phyloP scores from a whole-genome alignment of 2,888 invertebrate genomes.

The Eupithecia vulgata region DNA sequence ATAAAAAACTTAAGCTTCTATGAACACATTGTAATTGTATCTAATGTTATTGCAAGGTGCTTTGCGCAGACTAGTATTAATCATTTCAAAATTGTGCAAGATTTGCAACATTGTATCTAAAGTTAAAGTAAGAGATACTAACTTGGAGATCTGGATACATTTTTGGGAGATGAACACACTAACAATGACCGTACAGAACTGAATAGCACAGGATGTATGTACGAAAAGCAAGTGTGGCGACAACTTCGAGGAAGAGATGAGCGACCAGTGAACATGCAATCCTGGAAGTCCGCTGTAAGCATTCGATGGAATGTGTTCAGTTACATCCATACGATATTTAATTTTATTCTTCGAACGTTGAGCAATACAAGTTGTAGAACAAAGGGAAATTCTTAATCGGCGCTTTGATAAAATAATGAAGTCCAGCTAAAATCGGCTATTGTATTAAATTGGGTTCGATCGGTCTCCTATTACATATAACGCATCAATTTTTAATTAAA shows the following conservation, averaged over 20 bases:
- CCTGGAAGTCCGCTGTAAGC: conserved; percentile 75
- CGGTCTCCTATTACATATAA: background rate
- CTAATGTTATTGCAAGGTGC: conserved; percentile 54
- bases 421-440: conserved; percentile 1
- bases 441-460: background rate
- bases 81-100: background rate
- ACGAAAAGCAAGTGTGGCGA: conserved; percentile 37
- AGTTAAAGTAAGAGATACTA: conserved; percentile 43
- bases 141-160: conserved; percentile 48
- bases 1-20: conserved; percentile 62
- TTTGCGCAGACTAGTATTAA: conserved; percentile 33
- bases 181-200: conserved; percentile 32
- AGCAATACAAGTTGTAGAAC: conserved; percentile 60
- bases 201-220: conserved; percentile 23
- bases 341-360: conserved; percentile 67
- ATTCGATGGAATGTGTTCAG: conserved; percentile 70
- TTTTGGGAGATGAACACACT: conserved; percentile 43
- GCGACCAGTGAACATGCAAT: conserved; percentile 57
- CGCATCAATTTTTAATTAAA: background rate
- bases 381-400: conserved; percentile 52
- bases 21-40: conserved; percentile 55
- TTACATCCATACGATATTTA: conserved; percentile 55
- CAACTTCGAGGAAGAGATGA: conserved; percentile 59
- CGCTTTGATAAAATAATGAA: conserved; percentile 34
- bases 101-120: conserved; percentile 5